Base-by-base conservation (phyloP, 2,797 vertebrate species). In the Octomys mimax region DNA sequence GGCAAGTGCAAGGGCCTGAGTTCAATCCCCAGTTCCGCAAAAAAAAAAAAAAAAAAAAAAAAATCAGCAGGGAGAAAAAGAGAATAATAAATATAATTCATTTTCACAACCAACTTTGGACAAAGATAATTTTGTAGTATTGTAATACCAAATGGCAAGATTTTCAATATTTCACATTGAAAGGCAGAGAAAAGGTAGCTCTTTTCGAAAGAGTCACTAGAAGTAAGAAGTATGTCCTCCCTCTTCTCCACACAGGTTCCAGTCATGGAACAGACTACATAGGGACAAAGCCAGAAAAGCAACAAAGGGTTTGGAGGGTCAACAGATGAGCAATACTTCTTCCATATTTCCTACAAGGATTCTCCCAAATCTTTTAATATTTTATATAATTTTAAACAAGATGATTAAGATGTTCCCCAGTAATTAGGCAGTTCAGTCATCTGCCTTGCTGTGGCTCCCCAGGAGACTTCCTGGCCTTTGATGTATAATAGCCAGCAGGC, bases 381-480 rank as follows among this genome's bases (percentile, higher is more conserved):
- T 96, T 98, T 78, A 77, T 96, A 95, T 92, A 95, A 78, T 95
- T 97, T 95, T 87, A 97, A 49, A 31, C 84, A 87, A 97, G 73
- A 95, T 90, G 95, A 94, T 87, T 96, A 96, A 94, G 93, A 95
- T 81, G 96, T 93, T 71, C 81, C 92, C 92, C 93, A 96, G 96
- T 98, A 98, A 98, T 98, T 96, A 98, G 98, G 98, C 97, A 92
- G 96, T 71, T 93, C 57, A 95, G 97, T 97, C 97, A 96, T 96
- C 97, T 98, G 97, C 94, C 98, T 97, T 97, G 94, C 96, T 97
- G 87, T 97, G 98, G 95, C 96, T 97, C 98, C 97, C 96, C 84
- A 89, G 96, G 95, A 91, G 97, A 97, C 97, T 46, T 86, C 81
- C 95, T 82, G 88, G 92, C 71, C 98, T 98, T 97, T 97, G 98